phyloP scores from a whole-genome alignment of 2,888 invertebrate genomes.

The Polymixis flavicincta region DNA sequence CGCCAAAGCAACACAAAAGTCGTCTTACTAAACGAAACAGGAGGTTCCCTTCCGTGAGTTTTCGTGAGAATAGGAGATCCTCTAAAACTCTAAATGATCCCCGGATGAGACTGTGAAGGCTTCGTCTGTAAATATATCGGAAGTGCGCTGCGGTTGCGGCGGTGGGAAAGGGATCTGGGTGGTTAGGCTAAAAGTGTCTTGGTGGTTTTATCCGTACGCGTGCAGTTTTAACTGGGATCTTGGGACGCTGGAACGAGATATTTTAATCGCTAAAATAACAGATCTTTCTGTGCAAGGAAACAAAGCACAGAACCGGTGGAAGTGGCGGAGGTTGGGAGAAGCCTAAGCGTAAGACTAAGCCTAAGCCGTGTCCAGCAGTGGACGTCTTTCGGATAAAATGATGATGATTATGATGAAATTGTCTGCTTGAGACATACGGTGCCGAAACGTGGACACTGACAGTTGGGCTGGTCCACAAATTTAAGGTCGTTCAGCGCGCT shows the following conservation, averaged over 20 bases:
- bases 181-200: slow-evolving; percentile 1
- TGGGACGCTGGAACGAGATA: background rate
- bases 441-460: no score
- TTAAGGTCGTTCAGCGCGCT: no score
- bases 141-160: slow-evolving; percentile 44
- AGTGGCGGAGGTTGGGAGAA: no score
- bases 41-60: slow-evolving; percentile 23
- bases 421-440: no score
- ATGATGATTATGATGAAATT: no score
- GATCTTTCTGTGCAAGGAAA: no score
- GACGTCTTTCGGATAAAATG: no score
- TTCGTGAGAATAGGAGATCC: slow-evolving; percentile 29
- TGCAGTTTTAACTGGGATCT: background rate
- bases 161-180: slow-evolving; percentile 17
- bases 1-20: background rate
- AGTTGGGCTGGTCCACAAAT: no score
- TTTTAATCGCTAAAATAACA: background rate
- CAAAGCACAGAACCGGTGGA: no score
- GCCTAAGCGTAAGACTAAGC: no score
- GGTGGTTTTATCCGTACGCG: slow-evolving; percentile 1
- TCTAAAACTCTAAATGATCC: slow-evolving; percentile 61
- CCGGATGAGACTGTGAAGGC: slow-evolving; percentile 48
- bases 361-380: no score
- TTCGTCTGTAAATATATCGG: slow-evolving; percentile 42
- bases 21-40: background rate